Percentiles rank a stretch among this genome's conserved stretches.
phyloP scores from a whole-genome alignment of 2,888 invertebrate genomes.

The Hypomecis atomaria region DNA sequence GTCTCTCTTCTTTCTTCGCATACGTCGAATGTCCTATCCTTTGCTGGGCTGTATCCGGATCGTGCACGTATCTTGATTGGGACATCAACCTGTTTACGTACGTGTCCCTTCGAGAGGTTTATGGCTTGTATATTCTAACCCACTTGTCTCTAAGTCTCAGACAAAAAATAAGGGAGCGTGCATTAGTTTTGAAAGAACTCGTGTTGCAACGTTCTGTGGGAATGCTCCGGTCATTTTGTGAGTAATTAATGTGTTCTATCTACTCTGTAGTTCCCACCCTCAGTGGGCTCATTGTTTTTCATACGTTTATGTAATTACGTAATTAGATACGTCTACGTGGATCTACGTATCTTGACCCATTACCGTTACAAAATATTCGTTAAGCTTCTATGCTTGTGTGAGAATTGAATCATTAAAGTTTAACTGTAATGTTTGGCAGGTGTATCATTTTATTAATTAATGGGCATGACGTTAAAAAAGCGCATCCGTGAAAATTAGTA shows the following conservation, averaged over 20 bases:
- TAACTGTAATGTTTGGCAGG: neutral
- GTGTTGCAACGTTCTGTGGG: conserved; percentile 41
- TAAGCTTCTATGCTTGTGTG: conserved; percentile 34
- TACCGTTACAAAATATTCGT: conserved; percentile 32
- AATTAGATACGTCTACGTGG: conserved; percentile 39
- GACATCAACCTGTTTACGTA: conserved; percentile 64
- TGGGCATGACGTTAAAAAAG: neutral
- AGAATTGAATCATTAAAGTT: conserved; percentile 10
- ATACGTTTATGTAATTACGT: conserved; percentile 38
- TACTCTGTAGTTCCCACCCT: conserved; percentile 41
- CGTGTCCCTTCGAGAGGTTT: conserved; percentile 45
- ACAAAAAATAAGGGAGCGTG: conserved; percentile 33
- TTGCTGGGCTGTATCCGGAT: conserved; percentile 51
- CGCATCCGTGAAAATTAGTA: neutral
- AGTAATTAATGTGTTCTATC: conserved; percentile 40
- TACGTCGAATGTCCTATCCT: conserved; percentile 46
- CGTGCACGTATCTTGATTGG: conserved; percentile 62
- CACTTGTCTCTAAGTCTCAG: no score
- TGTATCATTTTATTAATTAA: neutral
- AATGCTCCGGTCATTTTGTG: conserved; percentile 40
- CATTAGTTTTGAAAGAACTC: conserved; percentile 35
- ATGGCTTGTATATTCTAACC: conserved; percentile 41
- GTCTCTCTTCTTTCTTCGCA: conserved; percentile 47
- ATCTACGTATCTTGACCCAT: conserved; percentile 45
- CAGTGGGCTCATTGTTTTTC: conserved; percentile 41